Conservation (phyloP, 2,797 vertebrate species). For the Spinus olivaceus region DNA sequence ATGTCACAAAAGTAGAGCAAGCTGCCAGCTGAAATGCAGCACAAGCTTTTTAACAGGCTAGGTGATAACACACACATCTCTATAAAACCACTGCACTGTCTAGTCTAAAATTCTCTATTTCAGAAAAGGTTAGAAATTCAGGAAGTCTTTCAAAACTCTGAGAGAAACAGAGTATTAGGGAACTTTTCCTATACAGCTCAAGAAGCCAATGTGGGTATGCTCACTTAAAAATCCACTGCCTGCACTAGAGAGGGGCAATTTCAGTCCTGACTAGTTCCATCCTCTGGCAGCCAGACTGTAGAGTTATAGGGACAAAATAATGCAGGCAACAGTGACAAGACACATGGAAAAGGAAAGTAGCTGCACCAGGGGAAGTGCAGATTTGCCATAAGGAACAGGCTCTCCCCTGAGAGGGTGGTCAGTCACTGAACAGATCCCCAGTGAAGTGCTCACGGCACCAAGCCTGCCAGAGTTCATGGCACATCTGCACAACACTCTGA, state of each 20-base stretch:
- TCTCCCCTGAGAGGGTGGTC: not conserved
- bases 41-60: constrained; percentile 9
- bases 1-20: constrained; percentile 51
- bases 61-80: not conserved
- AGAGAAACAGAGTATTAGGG: not conserved
- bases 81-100: not conserved
- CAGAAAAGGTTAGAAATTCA: not conserved
- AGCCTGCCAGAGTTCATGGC: not conserved
- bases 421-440: not conserved
- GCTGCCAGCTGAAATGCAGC: constrained; percentile 29
- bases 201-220: not conserved
- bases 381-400: not conserved
- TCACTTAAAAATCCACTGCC: not conserved
- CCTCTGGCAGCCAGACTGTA: not conserved
- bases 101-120: not conserved
- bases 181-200: not conserved
- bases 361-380: not conserved
- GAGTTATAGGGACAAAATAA: not conserved
- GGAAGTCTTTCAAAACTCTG: not conserved
- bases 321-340: not conserved
- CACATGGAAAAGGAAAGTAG: not conserved
- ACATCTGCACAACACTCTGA: not conserved
- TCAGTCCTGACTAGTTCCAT: not conserved
- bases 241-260: not conserved
- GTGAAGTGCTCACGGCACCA: not conserved